Evolutionary conservation across 2,113 vertebrate genomes (phyloP).

Genomic region (Hemicordylus capensis): DNA sequence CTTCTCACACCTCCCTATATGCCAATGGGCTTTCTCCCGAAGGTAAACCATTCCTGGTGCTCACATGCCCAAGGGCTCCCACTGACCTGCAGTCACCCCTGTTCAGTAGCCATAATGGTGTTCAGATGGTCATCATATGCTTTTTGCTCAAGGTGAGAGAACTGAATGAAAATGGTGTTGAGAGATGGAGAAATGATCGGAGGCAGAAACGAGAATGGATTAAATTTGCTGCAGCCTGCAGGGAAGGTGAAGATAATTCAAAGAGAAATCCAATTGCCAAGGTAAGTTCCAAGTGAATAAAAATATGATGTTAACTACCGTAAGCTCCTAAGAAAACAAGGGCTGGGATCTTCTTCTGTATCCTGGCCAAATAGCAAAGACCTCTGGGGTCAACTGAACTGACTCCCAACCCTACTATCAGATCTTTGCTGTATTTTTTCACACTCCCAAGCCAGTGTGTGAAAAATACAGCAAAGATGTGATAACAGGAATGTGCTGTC

Average conservation of each 20-base stretch:
- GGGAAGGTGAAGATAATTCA: slow-evolving; percentile 81
- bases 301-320: not conserved
- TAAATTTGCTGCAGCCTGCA: slow-evolving; percentile 76
- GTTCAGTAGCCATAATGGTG: not conserved
- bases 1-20: too few species aligned
- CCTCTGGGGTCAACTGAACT: not conserved
- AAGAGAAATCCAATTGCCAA: slow-evolving; percentile 80
- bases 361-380: not conserved
- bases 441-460: not conserved
- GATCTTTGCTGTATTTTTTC: too few species aligned
- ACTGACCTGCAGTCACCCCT: too few species aligned
- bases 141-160: slow-evolving; percentile 76
- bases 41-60: too few species aligned
- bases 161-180: slow-evolving; percentile 72
- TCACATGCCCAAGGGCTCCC: too few species aligned
- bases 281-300: slow-evolving; percentile 67
- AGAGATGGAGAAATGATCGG: slow-evolving; percentile 74
- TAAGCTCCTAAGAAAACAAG: slow-evolving; percentile 4
- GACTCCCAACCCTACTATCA: too few species aligned
- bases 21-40: too few species aligned
- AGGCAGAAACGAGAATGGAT: slow-evolving; percentile 84
- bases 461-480: not conserved
- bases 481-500: too few species aligned
- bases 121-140: not conserved
- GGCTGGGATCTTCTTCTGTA: not conserved